Conservation (phyloP, 1,140 invertebrate species). For the Dendrolimus punctatus region DNA sequence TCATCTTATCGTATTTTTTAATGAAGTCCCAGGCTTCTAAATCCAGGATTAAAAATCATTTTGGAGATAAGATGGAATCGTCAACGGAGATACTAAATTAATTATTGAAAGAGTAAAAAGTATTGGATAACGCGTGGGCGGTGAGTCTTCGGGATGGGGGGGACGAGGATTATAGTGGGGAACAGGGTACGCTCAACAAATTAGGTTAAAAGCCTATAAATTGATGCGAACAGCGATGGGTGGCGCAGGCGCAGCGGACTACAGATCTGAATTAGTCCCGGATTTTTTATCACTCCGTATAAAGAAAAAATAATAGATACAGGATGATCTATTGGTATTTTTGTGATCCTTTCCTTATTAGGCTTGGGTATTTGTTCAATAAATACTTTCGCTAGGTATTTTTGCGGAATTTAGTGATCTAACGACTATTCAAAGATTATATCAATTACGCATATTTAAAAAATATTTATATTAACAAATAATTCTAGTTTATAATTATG, state of each 20-base stretch:
- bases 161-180: constrained; percentile 6
- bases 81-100: constrained; percentile 29
- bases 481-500: no score
- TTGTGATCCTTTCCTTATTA: not conserved
- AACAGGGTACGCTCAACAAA: constrained; percentile 43
- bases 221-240: constrained; percentile 61
- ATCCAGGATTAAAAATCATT: constrained; percentile 27
- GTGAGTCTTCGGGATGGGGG: constrained; percentile 13
- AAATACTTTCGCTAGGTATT: no score
- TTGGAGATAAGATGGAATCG: constrained; percentile 24
- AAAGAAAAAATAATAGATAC: constrained; percentile 47
- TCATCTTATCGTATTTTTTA: constrained; percentile 22
- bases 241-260: constrained; percentile 44
- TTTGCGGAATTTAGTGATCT: no score
- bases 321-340: constrained; percentile 29
- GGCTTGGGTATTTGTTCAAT: no score
- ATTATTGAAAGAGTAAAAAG: constrained; percentile 33
- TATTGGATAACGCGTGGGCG: constrained; percentile 30
- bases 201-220: constrained; percentile 70
- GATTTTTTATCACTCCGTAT: constrained; percentile 60
- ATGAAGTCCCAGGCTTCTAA: constrained; percentile 27
- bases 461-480: no score
- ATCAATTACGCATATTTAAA: no score
- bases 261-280: constrained; percentile 60
- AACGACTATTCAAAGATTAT: no score